A percentile compares a stretch with the other conserved stretches of the same genome.
These are phyloP conservation scores for Herpailurus yagouaroundi DNA, from an alignment of 2,113 vertebrate genomes.

Conservation along the genomic window DNA sequence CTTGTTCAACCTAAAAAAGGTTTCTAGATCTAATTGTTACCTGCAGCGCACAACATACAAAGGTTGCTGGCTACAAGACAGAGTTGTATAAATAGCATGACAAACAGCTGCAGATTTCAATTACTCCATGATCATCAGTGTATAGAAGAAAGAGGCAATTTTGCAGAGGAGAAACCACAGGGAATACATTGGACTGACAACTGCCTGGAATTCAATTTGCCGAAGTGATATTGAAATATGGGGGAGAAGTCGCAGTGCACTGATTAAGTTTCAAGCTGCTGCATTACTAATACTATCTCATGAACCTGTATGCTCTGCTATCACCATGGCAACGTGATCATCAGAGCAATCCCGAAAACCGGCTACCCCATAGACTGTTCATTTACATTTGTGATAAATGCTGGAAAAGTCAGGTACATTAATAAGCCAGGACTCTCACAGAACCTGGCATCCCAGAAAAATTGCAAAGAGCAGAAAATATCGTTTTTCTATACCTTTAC, in stretches of 20 bases:
- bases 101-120: constrained; percentile 83
- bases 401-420: constrained; percentile 68
- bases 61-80: constrained; percentile 74
- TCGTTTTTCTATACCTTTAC: constrained; percentile 39
- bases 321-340: constrained; percentile 86
- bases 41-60: constrained; percentile 65
- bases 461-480: constrained; percentile 54
- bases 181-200: constrained; percentile 85
- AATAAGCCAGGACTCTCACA: constrained; percentile 67
- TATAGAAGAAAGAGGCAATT: constrained; percentile 84
- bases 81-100: constrained; percentile 78
- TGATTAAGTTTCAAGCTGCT: constrained; percentile 86
- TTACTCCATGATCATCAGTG: constrained; percentile 80
- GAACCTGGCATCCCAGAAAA: constrained; percentile 51
- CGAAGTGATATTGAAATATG: constrained; percentile 85
- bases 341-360: constrained; percentile 76
- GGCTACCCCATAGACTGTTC: constrained; percentile 73
- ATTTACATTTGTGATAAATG: constrained; percentile 83
- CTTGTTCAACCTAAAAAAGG: constrained; percentile 61
- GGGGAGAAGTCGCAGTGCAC: constrained; percentile 74
- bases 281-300: constrained; percentile 83
- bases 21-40: constrained; percentile 76
- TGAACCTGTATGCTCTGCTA: constrained; percentile 78
- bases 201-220: constrained; percentile 87
- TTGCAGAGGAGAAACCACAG: constrained; percentile 80